Evolutionary conservation across 2,888 invertebrate genomes (phyloP).

Genomic region (Euspilapteryx auroguttella): DNA sequence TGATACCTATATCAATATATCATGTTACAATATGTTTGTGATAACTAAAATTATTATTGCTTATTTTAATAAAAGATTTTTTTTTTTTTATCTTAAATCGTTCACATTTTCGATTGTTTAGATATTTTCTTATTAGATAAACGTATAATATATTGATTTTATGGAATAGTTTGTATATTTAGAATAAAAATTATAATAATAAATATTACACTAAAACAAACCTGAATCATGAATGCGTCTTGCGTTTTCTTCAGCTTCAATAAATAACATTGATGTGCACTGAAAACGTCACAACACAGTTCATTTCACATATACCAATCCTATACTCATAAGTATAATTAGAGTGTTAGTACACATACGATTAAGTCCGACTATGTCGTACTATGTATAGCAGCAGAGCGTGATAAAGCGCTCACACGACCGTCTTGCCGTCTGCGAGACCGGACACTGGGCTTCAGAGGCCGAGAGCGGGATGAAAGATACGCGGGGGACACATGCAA

Average conservation of each 20-base stretch:
- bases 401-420: slow-evolving; percentile 25
- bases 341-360: slow-evolving; percentile 8
- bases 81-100: too few relatives aligned
- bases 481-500: slow-evolving; percentile 44
- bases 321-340: slow-evolving; percentile 24
- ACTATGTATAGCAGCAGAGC: neutral
- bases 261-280: slow-evolving; percentile 37
- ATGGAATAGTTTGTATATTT: too few relatives aligned
- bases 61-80: too few relatives aligned
- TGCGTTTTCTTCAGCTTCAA: slow-evolving; percentile 22
- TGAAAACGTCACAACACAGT: slow-evolving; percentile 43
- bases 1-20: too few relatives aligned
- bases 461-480: slow-evolving; percentile 53
- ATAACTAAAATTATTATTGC: too few relatives aligned
- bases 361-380: neutral
- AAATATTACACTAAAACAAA: too few relatives aligned
- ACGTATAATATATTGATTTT: too few relatives aligned
- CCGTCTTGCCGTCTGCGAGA: slow-evolving; percentile 43
- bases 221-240: slow-evolving; percentile 56
- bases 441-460: slow-evolving; percentile 54
- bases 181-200: too few relatives aligned
- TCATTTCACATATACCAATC: slow-evolving; percentile 44
- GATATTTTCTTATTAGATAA: too few relatives aligned
- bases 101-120: too few relatives aligned
- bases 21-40: too few relatives aligned